These are phyloP conservation scores for Hemichromis elongatus DNA, from an alignment of 2,113 vertebrate species.

Conservation along the genomic window DNA sequence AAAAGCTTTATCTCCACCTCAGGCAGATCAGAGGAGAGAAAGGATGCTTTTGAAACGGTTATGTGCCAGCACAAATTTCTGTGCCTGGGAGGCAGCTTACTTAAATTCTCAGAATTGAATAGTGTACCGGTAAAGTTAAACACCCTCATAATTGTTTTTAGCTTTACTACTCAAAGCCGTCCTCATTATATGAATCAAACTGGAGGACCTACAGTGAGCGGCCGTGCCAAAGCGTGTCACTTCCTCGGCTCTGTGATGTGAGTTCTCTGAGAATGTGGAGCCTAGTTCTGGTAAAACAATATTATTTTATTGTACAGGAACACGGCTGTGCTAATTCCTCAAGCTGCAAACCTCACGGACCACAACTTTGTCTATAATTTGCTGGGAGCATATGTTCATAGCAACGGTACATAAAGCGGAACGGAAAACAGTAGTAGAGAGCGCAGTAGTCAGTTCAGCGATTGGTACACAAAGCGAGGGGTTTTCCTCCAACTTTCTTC, in stretches of 20 bases:
- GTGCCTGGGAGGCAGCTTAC: slow-evolving; percentile 59
- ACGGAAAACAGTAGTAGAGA: slow-evolving; percentile 76
- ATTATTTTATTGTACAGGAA: slow-evolving; percentile 75
- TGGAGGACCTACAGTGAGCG: slow-evolving; percentile 24
- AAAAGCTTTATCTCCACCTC: slow-evolving; percentile 56
- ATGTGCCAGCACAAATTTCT: slow-evolving; percentile 52
- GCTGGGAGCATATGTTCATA: slow-evolving; percentile 73
- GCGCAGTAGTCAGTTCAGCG: slow-evolving; percentile 67
- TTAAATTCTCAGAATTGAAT: slow-evolving; percentile 48
- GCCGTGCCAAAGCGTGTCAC: slow-evolving; percentile 46
- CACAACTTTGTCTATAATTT: slow-evolving; percentile 77
- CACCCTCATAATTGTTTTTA: slow-evolving; percentile 58
- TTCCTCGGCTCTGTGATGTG: slow-evolving; percentile 34
- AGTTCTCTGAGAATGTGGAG: slow-evolving; percentile 46
- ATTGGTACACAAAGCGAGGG: slow-evolving; percentile 70
- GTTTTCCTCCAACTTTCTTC: slow-evolving; percentile 64
- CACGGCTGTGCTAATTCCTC: slow-evolving; percentile 71
- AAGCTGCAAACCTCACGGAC: slow-evolving; percentile 74
- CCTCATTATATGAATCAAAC: slow-evolving; percentile 51
- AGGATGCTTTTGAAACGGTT: slow-evolving; percentile 49
- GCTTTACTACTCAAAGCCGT: slow-evolving; percentile 50
- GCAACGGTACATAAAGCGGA: slow-evolving; percentile 74
- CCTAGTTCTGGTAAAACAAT: slow-evolving; percentile 73
- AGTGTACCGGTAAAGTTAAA: slow-evolving; percentile 32
- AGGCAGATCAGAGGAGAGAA: slow-evolving; percentile 52